Evolutionary conservation across 2,888 invertebrate genomes (phyloP).

Genomic region (Ametastegia equiseti): DNA sequence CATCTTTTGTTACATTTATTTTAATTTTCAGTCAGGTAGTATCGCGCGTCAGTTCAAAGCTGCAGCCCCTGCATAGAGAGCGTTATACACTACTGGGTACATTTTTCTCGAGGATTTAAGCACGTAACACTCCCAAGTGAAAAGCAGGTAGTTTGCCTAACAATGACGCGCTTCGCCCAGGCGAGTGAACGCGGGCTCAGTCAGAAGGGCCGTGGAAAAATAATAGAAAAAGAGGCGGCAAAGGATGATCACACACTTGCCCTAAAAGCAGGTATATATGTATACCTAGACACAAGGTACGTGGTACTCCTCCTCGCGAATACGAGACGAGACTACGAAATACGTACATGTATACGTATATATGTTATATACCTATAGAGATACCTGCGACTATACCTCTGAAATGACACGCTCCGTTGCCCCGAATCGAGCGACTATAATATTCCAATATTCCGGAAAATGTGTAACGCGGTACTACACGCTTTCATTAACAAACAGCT

Average conservation of each 20-base stretch:
- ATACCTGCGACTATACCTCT: background rate
- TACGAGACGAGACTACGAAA: conserved; percentile 16
- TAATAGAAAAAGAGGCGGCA: conserved; percentile 24
- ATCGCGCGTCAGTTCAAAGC: background rate
- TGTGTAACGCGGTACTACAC: background rate
- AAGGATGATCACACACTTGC: conserved; percentile 38
- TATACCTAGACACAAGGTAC: background rate
- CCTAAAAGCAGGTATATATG: conserved; percentile 10
- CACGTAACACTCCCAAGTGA: conserved; percentile 61
- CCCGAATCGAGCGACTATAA: too few species aligned
- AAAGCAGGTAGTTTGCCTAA: conserved; percentile 69
- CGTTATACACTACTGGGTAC: background rate
- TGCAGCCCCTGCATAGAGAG: background rate
- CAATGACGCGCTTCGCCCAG: conserved; percentile 57
- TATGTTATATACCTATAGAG: too few species aligned
- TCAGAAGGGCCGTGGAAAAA: background rate
- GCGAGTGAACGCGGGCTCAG: conserved; percentile 1
- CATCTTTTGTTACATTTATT: too few species aligned
- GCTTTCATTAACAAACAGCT: background rate
- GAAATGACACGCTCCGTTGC: background rate
- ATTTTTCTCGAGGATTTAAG: conserved; percentile 30
- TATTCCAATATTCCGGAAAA: background rate
- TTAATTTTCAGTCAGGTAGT: too few species aligned
- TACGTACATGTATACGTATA: too few species aligned
- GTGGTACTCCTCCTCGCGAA: background rate